These are phyloP conservation scores for Cathartes aura DNA, from an alignment of 2,113 vertebrate species.

Conservation along the genomic window DNA sequence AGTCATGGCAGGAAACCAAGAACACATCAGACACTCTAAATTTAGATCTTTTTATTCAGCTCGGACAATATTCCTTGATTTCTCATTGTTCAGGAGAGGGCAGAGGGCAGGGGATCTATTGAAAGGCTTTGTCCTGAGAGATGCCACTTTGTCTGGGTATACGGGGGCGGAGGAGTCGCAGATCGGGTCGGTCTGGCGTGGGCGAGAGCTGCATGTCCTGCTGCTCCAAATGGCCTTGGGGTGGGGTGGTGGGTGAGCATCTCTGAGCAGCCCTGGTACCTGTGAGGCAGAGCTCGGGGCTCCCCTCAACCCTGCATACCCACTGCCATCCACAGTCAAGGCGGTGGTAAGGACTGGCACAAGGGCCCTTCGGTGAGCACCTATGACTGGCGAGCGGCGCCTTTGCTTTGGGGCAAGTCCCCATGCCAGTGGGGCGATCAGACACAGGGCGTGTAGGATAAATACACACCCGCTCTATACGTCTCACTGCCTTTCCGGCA, in stretches of 20 bases:
- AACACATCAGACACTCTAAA: slow-evolving; percentile 80
- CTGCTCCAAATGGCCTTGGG: background rate
- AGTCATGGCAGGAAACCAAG: slow-evolving; percentile 78
- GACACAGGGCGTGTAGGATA: slow-evolving; percentile 11
- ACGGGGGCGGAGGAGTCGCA: background rate
- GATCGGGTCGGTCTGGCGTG: background rate
- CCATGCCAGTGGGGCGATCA: background rate
- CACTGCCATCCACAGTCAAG: rapidly evolving
- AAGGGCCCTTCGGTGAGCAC: rapidly evolving
- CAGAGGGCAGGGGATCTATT: slow-evolving; percentile 77
- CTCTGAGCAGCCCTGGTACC: background rate
- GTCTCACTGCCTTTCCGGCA: slow-evolving; percentile 33
- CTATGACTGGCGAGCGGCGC: rapidly evolving
- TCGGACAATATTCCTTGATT: slow-evolving; percentile 81
- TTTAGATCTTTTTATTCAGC: slow-evolving; percentile 81
- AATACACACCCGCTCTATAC: slow-evolving; percentile 53
- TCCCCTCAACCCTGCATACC: background rate
- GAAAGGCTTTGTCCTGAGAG: slow-evolving; percentile 73
- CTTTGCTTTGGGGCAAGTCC: background rate
- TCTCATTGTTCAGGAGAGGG: slow-evolving; percentile 78
- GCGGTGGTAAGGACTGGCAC: rapidly evolving
- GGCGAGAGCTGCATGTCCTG: background rate
- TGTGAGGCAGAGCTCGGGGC: background rate
- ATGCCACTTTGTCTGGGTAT: slow-evolving; percentile 79
- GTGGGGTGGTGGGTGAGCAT: no score